Conservation (phyloP, 2,888 invertebrate genomes). For the Sarcophaga caerulescens region DNA sequence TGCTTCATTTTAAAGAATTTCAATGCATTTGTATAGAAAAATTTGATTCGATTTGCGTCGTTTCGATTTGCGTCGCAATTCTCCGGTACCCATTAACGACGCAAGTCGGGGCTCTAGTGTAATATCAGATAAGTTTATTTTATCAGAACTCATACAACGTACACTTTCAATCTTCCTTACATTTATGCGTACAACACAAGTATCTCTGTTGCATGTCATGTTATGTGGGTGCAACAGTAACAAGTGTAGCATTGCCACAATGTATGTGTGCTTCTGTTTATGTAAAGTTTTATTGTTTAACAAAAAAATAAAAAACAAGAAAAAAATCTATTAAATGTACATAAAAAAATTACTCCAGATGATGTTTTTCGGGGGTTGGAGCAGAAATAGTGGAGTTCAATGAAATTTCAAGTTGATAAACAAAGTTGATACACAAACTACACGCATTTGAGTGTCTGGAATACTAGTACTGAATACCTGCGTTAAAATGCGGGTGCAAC, state of each 20-base stretch:
- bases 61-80: too few relatives aligned
- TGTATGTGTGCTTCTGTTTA: not conserved
- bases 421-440: slow-evolving; percentile 31
- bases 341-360: not conserved
- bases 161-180: not conserved
- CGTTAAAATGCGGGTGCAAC: not conserved
- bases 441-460: not conserved
- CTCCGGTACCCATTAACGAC: too few relatives aligned
- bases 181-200: not conserved
- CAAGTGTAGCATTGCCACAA: not conserved
- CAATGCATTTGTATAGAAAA: too few relatives aligned
- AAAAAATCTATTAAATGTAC: slow-evolving; percentile 5
- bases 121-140: slow-evolving; percentile 33
- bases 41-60: too few relatives aligned
- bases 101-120: too few relatives aligned
- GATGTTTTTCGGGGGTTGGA: slow-evolving; percentile 14
- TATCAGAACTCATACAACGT: not conserved
- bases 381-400: slow-evolving; percentile 46
- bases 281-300: slow-evolving; percentile 12
- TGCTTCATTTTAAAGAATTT: too few relatives aligned
- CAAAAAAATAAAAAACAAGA: not conserved
- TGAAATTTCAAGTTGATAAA: slow-evolving; percentile 53
- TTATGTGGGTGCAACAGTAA: not conserved
- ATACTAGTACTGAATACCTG: not conserved
- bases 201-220: not conserved